Conservation (phyloP, 2,888 invertebrate species). For the Drosophila recens region DNA sequence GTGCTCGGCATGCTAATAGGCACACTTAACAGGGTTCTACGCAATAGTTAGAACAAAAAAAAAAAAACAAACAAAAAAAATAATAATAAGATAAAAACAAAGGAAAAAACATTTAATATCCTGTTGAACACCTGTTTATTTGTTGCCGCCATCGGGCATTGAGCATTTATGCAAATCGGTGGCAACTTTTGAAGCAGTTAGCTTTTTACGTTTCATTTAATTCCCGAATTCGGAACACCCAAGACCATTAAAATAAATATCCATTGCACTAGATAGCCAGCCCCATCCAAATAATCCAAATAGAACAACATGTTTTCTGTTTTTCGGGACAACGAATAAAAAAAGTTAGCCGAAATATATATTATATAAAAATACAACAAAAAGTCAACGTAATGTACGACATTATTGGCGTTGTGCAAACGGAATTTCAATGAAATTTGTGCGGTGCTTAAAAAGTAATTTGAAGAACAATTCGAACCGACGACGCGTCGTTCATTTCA, state of each 20-base stretch:
- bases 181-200: conserved; percentile 44
- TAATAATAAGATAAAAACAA: conserved; percentile 12
- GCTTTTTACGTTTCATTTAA: conserved; percentile 70
- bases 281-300: conserved; percentile 30
- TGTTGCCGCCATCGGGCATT: conserved; percentile 31
- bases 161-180: conserved; percentile 64
- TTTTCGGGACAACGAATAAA: conserved; percentile 21
- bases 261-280: conserved; percentile 47
- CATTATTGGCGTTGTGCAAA: conserved; percentile 67
- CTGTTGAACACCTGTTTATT: conserved; percentile 76
- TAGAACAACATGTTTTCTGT: conserved; percentile 48
- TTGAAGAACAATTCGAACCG: conserved; percentile 46
- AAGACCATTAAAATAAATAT: conserved; percentile 69
- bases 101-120: conserved; percentile 63
- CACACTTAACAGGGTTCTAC: conserved; percentile 44
- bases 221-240: conserved; percentile 71
- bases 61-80: not conserved
- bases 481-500: not conserved
- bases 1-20: conserved; percentile 60
- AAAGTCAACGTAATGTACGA: conserved; percentile 66
- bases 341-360: conserved; percentile 21
- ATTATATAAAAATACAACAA: conserved; percentile 33
- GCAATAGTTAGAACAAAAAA: conserved; percentile 57
- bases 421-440: conserved; percentile 64
- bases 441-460: conserved; percentile 68